Evolutionary conservation across 92 coral and sea anemone species (phyloP).

Genomic region (Epizoanthus rinbou): DNA sequence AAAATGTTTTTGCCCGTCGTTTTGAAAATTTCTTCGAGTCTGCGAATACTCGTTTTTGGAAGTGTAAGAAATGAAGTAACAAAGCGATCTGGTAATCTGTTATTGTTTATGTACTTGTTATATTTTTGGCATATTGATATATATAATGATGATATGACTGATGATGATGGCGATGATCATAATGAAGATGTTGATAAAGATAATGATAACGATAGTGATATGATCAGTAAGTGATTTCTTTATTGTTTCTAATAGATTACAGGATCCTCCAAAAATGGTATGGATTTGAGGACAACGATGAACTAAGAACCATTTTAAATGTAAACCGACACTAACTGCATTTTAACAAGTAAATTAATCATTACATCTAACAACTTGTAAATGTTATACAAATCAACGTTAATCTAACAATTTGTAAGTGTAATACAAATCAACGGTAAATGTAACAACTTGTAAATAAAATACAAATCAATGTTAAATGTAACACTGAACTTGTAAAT

Average conservation of each 20-base stretch:
- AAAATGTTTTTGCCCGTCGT: neutral
- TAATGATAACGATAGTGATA: neutral
- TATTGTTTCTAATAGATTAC: constrained; percentile 10
- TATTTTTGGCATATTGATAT: neutral
- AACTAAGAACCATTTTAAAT: too few species aligned
- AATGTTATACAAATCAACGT: too few species aligned
- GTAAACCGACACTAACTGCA: too few species aligned
- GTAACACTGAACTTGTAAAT: too few species aligned
- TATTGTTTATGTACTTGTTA: neutral
- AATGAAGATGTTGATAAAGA: neutral
- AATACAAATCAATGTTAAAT: too few species aligned
- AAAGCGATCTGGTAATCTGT: neutral
- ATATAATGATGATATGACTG: neutral
- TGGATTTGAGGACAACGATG: constrained; percentile 1
- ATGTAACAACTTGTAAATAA: too few species aligned
- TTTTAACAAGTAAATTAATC: too few species aligned
- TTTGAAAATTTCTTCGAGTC: neutral
- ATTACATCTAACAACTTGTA: too few species aligned
- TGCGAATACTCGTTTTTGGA: neutral
- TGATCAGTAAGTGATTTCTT: neutral
- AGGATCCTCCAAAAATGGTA: neutral
- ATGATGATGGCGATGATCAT: neutral
- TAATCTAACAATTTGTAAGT: too few species aligned
- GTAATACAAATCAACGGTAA: too few species aligned
- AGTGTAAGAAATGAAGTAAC: neutral